These are phyloP conservation scores for Oryctes rhinoceros DNA, from an alignment of 1,140 invertebrate species.

Conservation along the genomic window DNA sequence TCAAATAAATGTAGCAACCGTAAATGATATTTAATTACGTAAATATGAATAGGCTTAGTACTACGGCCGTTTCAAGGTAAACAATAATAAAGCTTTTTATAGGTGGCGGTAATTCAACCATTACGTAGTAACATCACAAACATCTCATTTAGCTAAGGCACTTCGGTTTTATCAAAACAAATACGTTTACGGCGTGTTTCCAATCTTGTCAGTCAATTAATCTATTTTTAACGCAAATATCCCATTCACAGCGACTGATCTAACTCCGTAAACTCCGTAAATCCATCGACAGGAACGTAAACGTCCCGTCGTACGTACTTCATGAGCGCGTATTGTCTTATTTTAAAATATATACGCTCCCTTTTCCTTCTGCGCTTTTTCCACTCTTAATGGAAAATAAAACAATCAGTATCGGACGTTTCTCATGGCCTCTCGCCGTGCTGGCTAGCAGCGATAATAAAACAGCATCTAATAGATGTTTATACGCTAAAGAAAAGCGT, in stretches of 20 bases:
- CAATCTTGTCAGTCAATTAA: slow-evolving; percentile 4
- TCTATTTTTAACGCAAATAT: slow-evolving; percentile 7
- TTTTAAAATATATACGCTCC: not conserved
- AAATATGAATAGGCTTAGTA: not conserved
- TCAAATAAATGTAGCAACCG: too few species aligned
- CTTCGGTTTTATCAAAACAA: slow-evolving; percentile 5
- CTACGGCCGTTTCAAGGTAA: not conserved
- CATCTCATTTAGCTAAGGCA: not conserved
- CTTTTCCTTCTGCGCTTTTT: not conserved
- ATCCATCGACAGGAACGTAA: not conserved
- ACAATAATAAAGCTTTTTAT: not conserved
- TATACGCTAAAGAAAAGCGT: not conserved
- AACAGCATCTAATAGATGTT: not conserved
- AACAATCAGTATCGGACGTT: not conserved
- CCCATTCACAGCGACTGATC: slow-evolving; percentile 1
- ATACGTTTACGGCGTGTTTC: slow-evolving; percentile 7
- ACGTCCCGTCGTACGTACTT: not conserved
- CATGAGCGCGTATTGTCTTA: not conserved
- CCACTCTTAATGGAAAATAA: not conserved
- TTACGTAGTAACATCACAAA: not conserved
- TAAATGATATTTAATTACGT: too few species aligned
- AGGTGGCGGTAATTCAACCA: not conserved
- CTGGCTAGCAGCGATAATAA: not conserved
- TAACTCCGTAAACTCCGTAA: not conserved
- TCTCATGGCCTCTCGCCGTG: not conserved